Evolutionary conservation across 2,888 invertebrate species (phyloP).

Genomic region (Euplagia quadripunctaria): DNA sequence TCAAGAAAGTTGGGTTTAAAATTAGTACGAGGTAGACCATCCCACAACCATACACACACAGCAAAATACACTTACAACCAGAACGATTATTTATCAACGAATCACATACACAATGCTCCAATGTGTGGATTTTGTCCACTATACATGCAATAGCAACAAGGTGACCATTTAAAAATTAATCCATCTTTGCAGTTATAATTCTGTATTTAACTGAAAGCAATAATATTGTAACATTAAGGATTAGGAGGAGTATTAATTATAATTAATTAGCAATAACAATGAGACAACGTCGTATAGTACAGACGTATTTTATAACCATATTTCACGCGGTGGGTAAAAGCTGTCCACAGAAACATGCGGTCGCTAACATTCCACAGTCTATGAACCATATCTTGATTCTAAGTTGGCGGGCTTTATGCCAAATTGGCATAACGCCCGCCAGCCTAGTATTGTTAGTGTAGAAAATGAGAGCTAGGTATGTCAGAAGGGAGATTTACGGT

Average conservation of each 20-base stretch:
- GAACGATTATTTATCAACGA: no score
- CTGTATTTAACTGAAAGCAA: not conserved
- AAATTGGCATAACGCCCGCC: conserved; percentile 75
- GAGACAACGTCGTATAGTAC: not conserved
- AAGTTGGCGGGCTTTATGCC: conserved; percentile 28
- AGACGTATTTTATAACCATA: not conserved
- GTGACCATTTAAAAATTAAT: no score
- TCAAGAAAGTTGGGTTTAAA: no score
- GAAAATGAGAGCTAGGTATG: conserved; percentile 55
- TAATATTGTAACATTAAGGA: no score
- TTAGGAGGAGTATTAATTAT: no score
- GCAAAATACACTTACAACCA: no score
- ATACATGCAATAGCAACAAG: no score
- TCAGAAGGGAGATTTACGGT: conserved; percentile 55
- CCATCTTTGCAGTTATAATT: not conserved
- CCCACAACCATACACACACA: no score
- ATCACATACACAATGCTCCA: no score
- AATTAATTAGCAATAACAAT: not conserved
- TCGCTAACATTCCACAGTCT: conserved; percentile 62
- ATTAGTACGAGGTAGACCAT: no score
- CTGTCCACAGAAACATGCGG: conserved; percentile 53
- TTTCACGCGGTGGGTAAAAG: not conserved
- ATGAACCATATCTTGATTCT: conserved; percentile 65
- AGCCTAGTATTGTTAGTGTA: conserved; percentile 59
- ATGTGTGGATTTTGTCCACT: no score